Percentiles rank a stretch among this genome's conserved stretches.
These are phyloP conservation scores for Malurus leucopterus DNA, from an alignment of 2,797 vertebrate species.

Conservation along the genomic window DNA sequence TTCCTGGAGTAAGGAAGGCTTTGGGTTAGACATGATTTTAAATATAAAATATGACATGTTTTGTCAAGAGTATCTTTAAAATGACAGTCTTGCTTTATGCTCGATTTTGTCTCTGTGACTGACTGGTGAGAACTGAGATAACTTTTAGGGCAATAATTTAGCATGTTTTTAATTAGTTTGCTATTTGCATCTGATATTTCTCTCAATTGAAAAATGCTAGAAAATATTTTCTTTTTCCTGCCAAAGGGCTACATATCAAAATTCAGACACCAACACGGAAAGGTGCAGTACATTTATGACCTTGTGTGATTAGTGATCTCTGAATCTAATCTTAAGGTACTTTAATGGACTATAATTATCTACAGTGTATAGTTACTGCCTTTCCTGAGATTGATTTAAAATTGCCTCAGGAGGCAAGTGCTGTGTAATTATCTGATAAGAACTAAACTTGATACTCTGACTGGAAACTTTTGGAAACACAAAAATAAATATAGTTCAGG, in stretches of 20 bases:
- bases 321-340: constrained; percentile 69
- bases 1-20: not conserved
- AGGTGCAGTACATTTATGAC: constrained; percentile 62
- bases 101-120: not conserved
- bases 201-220: not conserved
- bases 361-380: constrained; percentile 66
- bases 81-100: not conserved
- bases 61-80: constrained; percentile 38
- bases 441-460: constrained; percentile 64
- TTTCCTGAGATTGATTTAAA: constrained; percentile 69
- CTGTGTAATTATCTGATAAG: constrained; percentile 74
- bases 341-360: constrained; percentile 72
- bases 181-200: constrained; percentile 44
- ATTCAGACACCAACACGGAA: constrained; percentile 31
- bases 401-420: constrained; percentile 64
- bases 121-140: not conserved
- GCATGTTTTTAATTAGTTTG: constrained; percentile 45
- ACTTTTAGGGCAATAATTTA: constrained; percentile 16
- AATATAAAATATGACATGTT: constrained; percentile 43
- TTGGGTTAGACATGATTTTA: constrained; percentile 24
- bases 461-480: constrained; percentile 58
- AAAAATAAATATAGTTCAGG: constrained; percentile 61
- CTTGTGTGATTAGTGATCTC: constrained; percentile 69
- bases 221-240: not conserved
- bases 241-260: constrained; percentile 34